These are phyloP conservation scores for Trichogramma evanescens DNA, from an alignment of 2,888 invertebrate genomes.

Conservation along the genomic window DNA sequence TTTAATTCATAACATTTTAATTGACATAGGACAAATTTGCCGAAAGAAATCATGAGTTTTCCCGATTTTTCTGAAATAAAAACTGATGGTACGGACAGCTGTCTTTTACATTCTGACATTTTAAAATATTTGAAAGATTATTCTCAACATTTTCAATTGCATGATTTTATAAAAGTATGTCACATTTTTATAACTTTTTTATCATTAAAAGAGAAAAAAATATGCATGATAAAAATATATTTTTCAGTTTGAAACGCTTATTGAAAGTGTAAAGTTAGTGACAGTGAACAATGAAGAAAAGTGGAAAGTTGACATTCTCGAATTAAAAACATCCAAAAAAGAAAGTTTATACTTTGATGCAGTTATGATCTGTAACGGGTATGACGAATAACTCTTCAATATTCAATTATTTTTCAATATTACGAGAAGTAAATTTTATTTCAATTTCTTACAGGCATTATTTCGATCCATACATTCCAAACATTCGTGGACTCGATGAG, in stretches of 20 bases:
- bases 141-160: constrained; percentile 57
- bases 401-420: background rate
- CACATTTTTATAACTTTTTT: background rate
- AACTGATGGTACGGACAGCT: constrained; percentile 53
- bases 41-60: constrained; percentile 74
- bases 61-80: constrained; percentile 60
- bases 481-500: constrained; percentile 47
- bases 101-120: constrained; percentile 61
- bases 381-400: constrained; percentile 22
- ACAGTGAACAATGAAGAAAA: constrained; percentile 8
- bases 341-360: constrained; percentile 53
- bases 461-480: constrained; percentile 49
- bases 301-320: constrained; percentile 52
- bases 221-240: background rate
- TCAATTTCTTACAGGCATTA: constrained; percentile 40
- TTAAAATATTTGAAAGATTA: constrained; percentile 63
- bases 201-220: background rate
- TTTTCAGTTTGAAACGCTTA: constrained; percentile 49
- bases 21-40: constrained; percentile 63
- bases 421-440: background rate
- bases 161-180: constrained; percentile 57
- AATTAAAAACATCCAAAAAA: constrained; percentile 45
- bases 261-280: constrained; percentile 48
- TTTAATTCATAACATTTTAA: background rate
- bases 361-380: constrained; percentile 64